A percentile compares a stretch with the other conserved stretches of the same genome.
Evolutionary conservation across 1,140 invertebrate species (phyloP).

Genomic region (Zaprionus nigranus): DNA sequence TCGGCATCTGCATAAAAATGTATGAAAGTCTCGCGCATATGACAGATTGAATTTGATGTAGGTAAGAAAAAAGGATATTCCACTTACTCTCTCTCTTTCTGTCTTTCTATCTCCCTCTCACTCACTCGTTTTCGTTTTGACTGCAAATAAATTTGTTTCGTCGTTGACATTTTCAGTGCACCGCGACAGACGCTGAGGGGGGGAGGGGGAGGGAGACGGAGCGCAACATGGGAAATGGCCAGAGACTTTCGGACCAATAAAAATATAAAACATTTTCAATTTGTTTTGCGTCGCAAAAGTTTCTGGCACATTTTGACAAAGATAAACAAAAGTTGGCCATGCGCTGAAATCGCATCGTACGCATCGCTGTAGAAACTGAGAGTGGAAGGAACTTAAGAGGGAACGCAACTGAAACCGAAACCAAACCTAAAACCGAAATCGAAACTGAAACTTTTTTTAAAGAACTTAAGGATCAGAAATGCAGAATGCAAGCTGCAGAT

Average conservation of each 20-base stretch:
- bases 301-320: conserved; percentile 65
- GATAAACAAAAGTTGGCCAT: conserved; percentile 54
- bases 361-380: not conserved
- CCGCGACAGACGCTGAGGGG: not conserved
- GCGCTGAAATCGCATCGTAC: conserved; percentile 45
- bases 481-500: not conserved
- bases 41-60: conserved; percentile 50
- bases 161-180: conserved; percentile 55
- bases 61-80: conserved; percentile 41
- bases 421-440: not conserved
- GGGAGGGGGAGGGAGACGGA: not conserved
- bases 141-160: conserved; percentile 53
- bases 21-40: conserved; percentile 5
- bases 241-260: conserved; percentile 14
- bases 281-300: conserved; percentile 58
- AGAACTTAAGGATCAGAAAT: not conserved
- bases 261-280: conserved; percentile 69
- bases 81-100: not conserved
- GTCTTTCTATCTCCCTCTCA: not conserved
- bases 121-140: conserved; percentile 7
- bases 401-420: conserved; percentile 1
- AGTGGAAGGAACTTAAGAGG: not conserved
- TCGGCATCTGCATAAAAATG: conserved; percentile 7
- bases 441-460: not conserved
- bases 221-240: not conserved